These are phyloP conservation scores for Acipenser oxyrinchus DNA, from an alignment of 2,797 vertebrate species.

Conservation along the genomic window DNA sequence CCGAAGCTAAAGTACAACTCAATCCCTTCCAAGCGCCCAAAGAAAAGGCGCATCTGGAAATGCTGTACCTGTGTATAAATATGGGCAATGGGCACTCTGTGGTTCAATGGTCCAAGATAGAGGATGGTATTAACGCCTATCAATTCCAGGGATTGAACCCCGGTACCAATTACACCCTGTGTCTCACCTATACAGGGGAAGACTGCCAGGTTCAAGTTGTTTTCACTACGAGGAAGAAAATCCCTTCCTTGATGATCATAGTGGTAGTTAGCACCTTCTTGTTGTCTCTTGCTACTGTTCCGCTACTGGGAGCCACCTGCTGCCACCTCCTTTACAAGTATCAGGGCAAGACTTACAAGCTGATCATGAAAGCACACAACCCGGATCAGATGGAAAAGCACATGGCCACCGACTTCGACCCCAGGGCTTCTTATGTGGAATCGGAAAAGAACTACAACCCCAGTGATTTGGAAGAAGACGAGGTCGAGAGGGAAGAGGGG, in stretches of 20 bases:
- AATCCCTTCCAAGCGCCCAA: slow-evolving; percentile 65
- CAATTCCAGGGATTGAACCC: slow-evolving; percentile 82
- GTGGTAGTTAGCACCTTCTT: slow-evolving; percentile 89
- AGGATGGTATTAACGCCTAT: slow-evolving; percentile 86
- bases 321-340: slow-evolving; percentile 93
- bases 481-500: slow-evolving; percentile 45
- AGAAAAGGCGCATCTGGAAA: slow-evolving; percentile 58
- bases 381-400: slow-evolving; percentile 87
- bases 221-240: slow-evolving; percentile 87
- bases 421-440: slow-evolving; percentile 77
- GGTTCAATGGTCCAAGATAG: slow-evolving; percentile 89
- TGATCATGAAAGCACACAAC: slow-evolving; percentile 86
- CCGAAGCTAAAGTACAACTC: slow-evolving; percentile 87
- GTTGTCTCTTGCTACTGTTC: slow-evolving; percentile 86
- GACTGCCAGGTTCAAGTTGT: slow-evolving; percentile 92
- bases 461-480: slow-evolving; percentile 58
- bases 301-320: slow-evolving; percentile 89
- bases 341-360: slow-evolving; percentile 91
- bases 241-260: slow-evolving; percentile 92
- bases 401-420: slow-evolving; percentile 79
- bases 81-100: slow-evolving; percentile 67
- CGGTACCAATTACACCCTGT: slow-evolving; percentile 93
- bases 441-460: slow-evolving; percentile 81
- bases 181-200: slow-evolving; percentile 79
- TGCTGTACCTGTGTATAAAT: slow-evolving; percentile 82